Percentiles rank a stretch among this genome's conserved stretches.
These are phyloP conservation scores for Protomyctophum bolini DNA, from an alignment of 2,113 vertebrate genomes.

Conservation along the genomic window DNA sequence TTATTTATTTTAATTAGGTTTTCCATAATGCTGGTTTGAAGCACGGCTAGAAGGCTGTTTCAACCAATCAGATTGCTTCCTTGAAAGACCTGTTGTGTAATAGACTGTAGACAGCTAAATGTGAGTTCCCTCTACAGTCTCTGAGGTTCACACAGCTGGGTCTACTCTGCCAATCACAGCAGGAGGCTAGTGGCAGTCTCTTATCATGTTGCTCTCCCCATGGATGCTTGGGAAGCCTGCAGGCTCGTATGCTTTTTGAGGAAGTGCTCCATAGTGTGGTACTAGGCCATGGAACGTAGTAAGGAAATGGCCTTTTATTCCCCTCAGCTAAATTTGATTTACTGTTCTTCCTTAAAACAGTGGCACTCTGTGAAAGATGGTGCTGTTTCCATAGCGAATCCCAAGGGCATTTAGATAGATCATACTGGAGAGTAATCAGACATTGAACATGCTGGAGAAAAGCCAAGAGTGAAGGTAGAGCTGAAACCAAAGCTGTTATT, in stretches of 20 bases:
- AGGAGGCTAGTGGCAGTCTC: conserved; percentile 41
- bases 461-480: neutral
- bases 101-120: conserved; percentile 4
- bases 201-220: conserved; percentile 26
- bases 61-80: too few relatives aligned
- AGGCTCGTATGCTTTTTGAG: conserved; percentile 50
- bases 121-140: conserved; percentile 16
- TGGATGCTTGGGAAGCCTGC: conserved; percentile 47
- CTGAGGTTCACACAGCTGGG: conserved; percentile 19
- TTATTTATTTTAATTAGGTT: too few relatives aligned
- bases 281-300: neutral
- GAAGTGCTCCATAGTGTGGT: conserved; percentile 46
- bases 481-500: conserved; percentile 20
- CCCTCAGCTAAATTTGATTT: conserved; percentile 66
- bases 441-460: conserved; percentile 32
- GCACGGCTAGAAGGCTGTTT: too few relatives aligned
- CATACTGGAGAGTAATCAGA: conserved; percentile 47
- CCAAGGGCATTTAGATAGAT: conserved; percentile 44
- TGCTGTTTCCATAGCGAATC: conserved; percentile 45
- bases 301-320: conserved; percentile 50
- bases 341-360: conserved; percentile 60
- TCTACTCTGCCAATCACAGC: conserved; percentile 27
- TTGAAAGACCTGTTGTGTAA: too few relatives aligned
- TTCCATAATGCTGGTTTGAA: too few relatives aligned
- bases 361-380: conserved; percentile 44